Evolutionary conservation across 2,797 vertebrate species (phyloP), one percentile per base, ranked within the genome.

Genomic region (Vireo griseus): DNA sequence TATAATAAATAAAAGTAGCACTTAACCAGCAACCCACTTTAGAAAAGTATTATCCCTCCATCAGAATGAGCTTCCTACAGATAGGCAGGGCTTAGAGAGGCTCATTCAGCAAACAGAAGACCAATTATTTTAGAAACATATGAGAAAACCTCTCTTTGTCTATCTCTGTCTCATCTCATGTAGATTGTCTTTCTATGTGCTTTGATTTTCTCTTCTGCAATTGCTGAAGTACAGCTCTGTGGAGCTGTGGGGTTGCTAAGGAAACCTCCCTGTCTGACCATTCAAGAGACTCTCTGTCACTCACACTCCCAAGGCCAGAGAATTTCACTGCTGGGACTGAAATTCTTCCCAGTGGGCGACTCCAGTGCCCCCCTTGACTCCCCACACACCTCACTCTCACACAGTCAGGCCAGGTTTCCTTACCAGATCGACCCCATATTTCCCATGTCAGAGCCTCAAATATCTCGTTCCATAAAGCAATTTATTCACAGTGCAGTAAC

Each of bases 341-440:
- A 73, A 18, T 5, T 16, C 7, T 81, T 68, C 35, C 16, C 55
- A 55, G 22, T 16, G 13, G 22, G 6, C 0, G 0, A 13, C 6
- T 42, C 31, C 22, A 68, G 18, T 42, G 16, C 4, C 6, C 10
- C 1, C 2, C 16, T 21, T 33, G n/a, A 33, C 24, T 72, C 39
- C 13, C 12, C 54, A 35, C 3, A 42, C 8, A 28, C 5, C 17
- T 13, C 18, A 37, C 12, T 81, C 7, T 54, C 22, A 48, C 7
- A 22, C 0, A 3, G 26, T 22, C 31, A 61, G 10, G 35, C 7
- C 40, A 37, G 40, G 9, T 37, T 61, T 61, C 42, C 48, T 48
- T n/a, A 19, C 8, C 8, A 39, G 15, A 22, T 11, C 0, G 0
- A 31, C 21, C 15, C 9, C 21, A n/a, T 26, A 33, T 35, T 67